These are phyloP conservation scores for Centruroides vittatus DNA, from an alignment of 1,140 invertebrate species.

Conservation along the genomic window DNA sequence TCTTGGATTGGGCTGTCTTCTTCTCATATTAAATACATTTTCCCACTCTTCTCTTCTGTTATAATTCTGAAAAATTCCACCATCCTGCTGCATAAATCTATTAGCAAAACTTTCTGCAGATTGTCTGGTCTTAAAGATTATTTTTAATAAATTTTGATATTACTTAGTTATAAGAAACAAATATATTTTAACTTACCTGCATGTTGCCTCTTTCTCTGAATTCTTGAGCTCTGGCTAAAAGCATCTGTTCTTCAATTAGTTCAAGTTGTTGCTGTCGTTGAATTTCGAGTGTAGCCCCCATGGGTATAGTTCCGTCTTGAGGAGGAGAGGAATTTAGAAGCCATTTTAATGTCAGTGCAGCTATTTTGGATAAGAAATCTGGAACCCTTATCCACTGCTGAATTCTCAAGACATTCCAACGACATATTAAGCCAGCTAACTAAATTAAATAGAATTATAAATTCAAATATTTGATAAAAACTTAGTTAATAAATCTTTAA, in stretches of 20 bases:
- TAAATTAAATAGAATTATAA: not conserved
- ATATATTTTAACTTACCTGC: not conserved
- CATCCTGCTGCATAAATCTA: conserved; percentile 20
- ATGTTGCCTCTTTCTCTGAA: conserved; percentile 2
- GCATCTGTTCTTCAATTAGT: conserved; percentile 37
- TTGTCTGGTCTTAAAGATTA: too few relatives aligned
- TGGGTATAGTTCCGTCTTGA: conserved; percentile 25
- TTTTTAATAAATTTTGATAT: not conserved
- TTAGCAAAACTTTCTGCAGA: conserved; percentile 12
- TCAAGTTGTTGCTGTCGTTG: conserved; percentile 39
- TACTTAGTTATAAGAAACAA: not conserved
- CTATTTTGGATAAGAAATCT: conserved; percentile 27
- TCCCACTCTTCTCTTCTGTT: conserved; percentile 11
- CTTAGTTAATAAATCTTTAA: too few relatives aligned
- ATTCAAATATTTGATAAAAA: too few relatives aligned
- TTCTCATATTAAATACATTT: conserved; percentile 8
- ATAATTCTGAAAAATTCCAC: conserved; percentile 9
- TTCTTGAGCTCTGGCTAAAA: conserved; percentile 26
- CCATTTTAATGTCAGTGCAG: conserved; percentile 29
- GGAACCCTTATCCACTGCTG: conserved; percentile 31
- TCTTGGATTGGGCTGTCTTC: not conserved
- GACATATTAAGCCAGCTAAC: conserved; percentile 34
- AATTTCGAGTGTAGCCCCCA: conserved; percentile 39
- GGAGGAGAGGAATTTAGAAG: conserved; percentile 33
- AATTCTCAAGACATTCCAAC: conserved; percentile 32